Conservation (phyloP, 2,888 invertebrate species). For the Cheilosia impressa region DNA sequence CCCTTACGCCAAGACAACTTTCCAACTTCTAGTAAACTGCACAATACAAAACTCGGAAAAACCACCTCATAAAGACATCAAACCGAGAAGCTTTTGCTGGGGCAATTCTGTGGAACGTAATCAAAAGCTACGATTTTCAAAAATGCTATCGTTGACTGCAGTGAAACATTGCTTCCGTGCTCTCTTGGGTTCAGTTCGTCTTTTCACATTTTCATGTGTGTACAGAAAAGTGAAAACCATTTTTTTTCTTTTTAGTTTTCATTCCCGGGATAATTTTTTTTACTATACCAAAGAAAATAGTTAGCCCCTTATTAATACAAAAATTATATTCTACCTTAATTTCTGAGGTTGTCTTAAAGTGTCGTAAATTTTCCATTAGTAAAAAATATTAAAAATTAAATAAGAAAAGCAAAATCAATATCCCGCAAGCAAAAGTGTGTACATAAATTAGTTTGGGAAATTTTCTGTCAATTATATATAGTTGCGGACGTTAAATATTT, state of each 20-base stretch:
- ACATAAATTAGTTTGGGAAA: slow-evolving; percentile 46
- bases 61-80: background rate
- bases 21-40: slow-evolving; percentile 1
- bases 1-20: background rate
- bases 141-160: slow-evolving; percentile 50
- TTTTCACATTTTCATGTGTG: slow-evolving; percentile 64
- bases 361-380: slow-evolving; percentile 38
- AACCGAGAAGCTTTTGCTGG: slow-evolving; percentile 27
- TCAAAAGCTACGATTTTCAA: slow-evolving; percentile 12
- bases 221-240: slow-evolving; percentile 30
- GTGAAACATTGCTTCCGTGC: slow-evolving; percentile 62
- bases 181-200: slow-evolving; percentile 55
- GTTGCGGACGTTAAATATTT: slow-evolving; percentile 29
- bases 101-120: slow-evolving; percentile 43
- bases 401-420: slow-evolving; percentile 68
- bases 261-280: slow-evolving; percentile 18
- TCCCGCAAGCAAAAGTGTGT: slow-evolving; percentile 60
- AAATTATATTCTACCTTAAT: background rate
- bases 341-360: slow-evolving; percentile 13
- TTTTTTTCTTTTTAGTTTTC: background rate
- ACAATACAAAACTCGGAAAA: slow-evolving; percentile 4
- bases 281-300: background rate
- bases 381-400: slow-evolving; percentile 29
- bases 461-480: slow-evolving; percentile 39
- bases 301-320: background rate